Base-by-base conservation (phyloP, 2,113 vertebrate species). In the Azemiops feae region DNA sequence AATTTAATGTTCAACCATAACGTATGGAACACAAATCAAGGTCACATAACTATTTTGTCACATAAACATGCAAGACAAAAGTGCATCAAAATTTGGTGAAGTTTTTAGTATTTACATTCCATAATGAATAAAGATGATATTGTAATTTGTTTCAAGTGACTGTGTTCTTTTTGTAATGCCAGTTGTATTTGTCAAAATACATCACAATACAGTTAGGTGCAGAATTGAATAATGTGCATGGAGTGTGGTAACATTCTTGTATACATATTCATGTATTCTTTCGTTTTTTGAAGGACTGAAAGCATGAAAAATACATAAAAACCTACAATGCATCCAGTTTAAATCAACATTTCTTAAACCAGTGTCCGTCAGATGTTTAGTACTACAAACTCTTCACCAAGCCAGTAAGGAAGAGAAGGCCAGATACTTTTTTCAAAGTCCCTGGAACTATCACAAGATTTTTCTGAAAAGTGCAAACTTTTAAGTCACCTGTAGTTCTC, bases 11-110 rank as follows among this genome's bases (percentile, higher is more conserved):
- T 94, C 92, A 95, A 93, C 94, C 96, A 93, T 92, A 95, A 93
- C 94, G 92, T 94, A 27, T 93, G 88, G 93, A 95, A 96, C 60
- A 96, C 92, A 95, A 91, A 96, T 96, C 94, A 96, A 93, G 95
- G 94, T 96, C 95, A 93, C 93, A 94, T 95, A 94, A 96, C 96
- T 64, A 95, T 97, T 81, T 93, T 91, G 89, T 94, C 94, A 97
- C 95, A 97, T 94, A 95, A 95, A 91, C 91, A 96, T 92, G 93
- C 94, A 92, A 93, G 92, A 87, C 34, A 96, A 91, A 1, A 96
- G 95, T 95, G 95, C 89, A 97, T 97, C 92, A 96, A 92, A 92
- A 93, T 30, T 4, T 95, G 90, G 85, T 96, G 89, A 95, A 89
- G 57, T 89, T 93, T 95, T 90, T 91, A 94, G 45, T 52, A 91